A percentile compares a stretch with the other conserved stretches of the same genome.
Evolutionary conservation across 2,797 vertebrate species (phyloP).

Genomic region (Xenops minutus): DNA sequence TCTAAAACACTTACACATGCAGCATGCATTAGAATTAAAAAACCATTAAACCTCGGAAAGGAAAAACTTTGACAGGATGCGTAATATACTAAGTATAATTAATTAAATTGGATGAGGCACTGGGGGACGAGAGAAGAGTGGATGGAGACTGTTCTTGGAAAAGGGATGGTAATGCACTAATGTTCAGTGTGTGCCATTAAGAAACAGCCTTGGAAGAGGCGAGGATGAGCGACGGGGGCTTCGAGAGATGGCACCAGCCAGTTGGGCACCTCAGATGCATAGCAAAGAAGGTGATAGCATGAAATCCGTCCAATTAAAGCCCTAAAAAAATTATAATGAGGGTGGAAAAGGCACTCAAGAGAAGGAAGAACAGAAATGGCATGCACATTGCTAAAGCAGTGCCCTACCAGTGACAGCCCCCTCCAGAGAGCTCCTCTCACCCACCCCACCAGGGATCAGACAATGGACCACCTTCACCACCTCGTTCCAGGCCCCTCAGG

Average conservation of each 20-base stretch:
- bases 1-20: conserved; percentile 45
- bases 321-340: background rate
- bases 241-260: background rate
- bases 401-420: background rate
- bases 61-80: conserved; percentile 73
- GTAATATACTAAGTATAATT: conserved; percentile 71
- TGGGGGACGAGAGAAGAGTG: conserved; percentile 52
- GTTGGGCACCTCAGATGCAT: conserved; percentile 2
- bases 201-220: conserved; percentile 15
- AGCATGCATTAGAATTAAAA: conserved; percentile 70
- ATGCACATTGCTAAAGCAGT: background rate
- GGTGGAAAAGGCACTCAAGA: background rate
- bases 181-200: conserved; percentile 21
- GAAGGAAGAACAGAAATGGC: background rate
- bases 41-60: conserved; percentile 66
- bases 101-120: conserved; percentile 75
- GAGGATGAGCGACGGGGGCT: background rate
- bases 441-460: background rate
- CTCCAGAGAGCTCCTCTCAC: background rate
- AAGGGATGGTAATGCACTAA: conserved; percentile 48
- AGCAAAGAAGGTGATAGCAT: background rate
- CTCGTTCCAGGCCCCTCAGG: background rate
- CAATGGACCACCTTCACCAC: background rate
- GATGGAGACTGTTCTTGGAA: conserved; percentile 64
- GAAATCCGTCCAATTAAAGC: background rate